A percentile compares a stretch with the other conserved stretches of the same genome.
These are phyloP conservation scores for Euzetes globulus DNA, from an alignment of 2,888 invertebrate species.

Conservation along the genomic window DNA sequence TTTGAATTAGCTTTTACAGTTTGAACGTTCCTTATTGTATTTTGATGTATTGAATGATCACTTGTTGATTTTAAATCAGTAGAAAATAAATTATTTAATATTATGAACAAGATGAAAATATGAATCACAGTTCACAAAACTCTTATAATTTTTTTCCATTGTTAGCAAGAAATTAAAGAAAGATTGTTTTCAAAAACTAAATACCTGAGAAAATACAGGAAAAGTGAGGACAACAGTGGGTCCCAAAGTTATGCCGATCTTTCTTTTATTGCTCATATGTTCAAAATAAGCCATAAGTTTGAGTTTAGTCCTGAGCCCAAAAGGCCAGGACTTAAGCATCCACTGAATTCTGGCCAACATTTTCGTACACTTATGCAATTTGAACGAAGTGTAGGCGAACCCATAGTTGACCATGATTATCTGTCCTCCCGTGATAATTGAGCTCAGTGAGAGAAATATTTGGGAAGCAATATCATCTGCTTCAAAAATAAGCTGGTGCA, in stretches of 20 bases:
- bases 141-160: too few species aligned
- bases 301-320: not conserved
- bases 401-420: not conserved
- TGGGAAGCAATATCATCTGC: not conserved
- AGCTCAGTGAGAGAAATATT: not conserved
- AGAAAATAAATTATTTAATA: too few species aligned
- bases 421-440: not conserved
- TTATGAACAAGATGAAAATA: too few species aligned
- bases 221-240: not conserved
- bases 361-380: not conserved
- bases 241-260: not conserved
- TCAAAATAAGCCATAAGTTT: not conserved
- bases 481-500: not conserved
- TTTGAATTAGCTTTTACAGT: too few species aligned
- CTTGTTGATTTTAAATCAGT: too few species aligned
- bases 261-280: not conserved
- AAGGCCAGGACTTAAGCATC: not conserved
- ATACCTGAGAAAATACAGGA: not conserved
- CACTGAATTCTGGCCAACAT: not conserved
- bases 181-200: too few species aligned
- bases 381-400: not conserved
- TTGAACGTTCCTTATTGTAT: too few species aligned
- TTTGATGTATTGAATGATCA: too few species aligned
- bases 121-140: too few species aligned
- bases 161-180: too few species aligned